These are phyloP conservation scores for Flexamia atlantica DNA, from an alignment of 2,888 invertebrate species.

Conservation along the genomic window DNA sequence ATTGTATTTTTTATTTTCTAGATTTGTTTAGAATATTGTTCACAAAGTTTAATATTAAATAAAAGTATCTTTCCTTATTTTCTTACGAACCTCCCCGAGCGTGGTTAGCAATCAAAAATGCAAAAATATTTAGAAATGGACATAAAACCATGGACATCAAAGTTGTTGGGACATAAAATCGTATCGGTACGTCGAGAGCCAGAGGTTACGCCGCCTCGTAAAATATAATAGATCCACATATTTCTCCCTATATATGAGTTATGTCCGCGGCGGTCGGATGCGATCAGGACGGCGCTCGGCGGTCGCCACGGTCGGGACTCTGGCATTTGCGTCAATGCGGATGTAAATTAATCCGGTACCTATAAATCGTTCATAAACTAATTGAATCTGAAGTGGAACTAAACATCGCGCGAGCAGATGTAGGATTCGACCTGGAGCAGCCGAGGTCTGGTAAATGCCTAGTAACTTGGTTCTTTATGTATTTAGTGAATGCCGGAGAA, in stretches of 20 bases:
- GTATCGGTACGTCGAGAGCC: neutral
- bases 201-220: conserved; percentile 25
- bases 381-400: conserved; percentile 51
- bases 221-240: conserved; percentile 35
- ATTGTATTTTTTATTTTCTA: too few species aligned
- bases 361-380: conserved; percentile 51
- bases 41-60: too few species aligned
- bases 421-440: neutral
- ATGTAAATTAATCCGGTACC: conserved; percentile 36
- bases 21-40: too few species aligned
- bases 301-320: conserved; percentile 14
- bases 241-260: conserved; percentile 30
- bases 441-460: too few species aligned
- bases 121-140: neutral
- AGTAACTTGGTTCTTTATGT: too few species aligned
- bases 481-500: too few species aligned
- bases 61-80: too few species aligned
- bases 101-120: neutral
- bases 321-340: conserved; percentile 55
- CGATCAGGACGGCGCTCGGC: neutral
- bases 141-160: neutral
- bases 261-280: neutral
- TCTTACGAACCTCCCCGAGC: too few species aligned
- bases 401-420: conserved; percentile 11
- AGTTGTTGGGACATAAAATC: conserved; percentile 32